Percentiles rank a stretch among this genome's conserved stretches.
Conservation (phyloP, 2,113 vertebrate species). For the Aepyceros melampus region DNA sequence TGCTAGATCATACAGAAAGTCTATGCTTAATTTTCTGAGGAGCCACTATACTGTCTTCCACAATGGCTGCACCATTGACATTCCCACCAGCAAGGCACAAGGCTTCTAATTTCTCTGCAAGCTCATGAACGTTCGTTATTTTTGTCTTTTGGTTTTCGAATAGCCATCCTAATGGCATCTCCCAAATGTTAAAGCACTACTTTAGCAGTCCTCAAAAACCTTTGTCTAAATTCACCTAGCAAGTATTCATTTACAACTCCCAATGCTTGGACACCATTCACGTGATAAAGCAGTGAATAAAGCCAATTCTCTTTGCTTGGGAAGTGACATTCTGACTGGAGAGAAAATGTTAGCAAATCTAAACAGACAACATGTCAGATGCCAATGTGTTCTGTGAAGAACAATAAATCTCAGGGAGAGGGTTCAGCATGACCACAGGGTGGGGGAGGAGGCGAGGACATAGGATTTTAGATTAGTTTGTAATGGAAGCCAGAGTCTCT, state of each 20-base stretch:
- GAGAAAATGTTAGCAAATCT: not conserved
- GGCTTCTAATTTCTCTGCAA: not conserved
- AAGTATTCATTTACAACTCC: not conserved
- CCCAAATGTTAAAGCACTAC: not conserved
- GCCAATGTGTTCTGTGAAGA: rapidly evolving
- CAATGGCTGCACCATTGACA: rapidly evolving
- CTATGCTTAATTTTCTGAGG: not conserved
- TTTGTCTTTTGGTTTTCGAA: not conserved
- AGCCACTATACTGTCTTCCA: not conserved
- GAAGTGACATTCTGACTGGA: not conserved
- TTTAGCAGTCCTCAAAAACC: not conserved
- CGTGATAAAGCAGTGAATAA: not conserved
- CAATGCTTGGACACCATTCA: rapidly evolving
- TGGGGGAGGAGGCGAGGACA: rapidly evolving
- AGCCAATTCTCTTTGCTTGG: not conserved
- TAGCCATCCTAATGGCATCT: not conserved
- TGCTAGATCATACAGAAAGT: not conserved
- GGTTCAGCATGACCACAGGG: rapidly evolving
- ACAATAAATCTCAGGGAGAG: not conserved
- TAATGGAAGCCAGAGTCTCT: not conserved
- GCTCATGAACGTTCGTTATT: not conserved
- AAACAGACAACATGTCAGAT: not conserved
- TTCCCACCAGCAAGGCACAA: not conserved
- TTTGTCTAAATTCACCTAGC: too few relatives aligned
- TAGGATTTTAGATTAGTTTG: not conserved